These are phyloP conservation scores for Bombus vancouverensis DNA, from an alignment of 1,140 invertebrate genomes.

Conservation along the genomic window DNA sequence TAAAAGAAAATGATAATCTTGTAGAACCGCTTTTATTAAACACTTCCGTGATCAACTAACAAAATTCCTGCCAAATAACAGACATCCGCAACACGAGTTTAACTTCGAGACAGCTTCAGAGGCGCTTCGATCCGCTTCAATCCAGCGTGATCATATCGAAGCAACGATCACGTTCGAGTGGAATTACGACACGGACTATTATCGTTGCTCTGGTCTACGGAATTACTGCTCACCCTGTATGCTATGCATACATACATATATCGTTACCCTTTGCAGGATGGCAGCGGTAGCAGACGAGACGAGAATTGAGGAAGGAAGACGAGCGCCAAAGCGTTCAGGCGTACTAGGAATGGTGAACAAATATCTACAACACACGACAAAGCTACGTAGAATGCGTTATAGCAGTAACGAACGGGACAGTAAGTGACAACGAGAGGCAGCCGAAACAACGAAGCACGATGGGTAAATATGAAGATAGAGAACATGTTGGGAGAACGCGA, in stretches of 20 bases:
- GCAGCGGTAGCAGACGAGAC: no score
- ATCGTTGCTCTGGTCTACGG: background rate
- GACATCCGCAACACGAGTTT: background rate
- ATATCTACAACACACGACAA: conserved; percentile 18
- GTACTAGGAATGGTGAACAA: conserved; percentile 24
- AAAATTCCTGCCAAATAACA: background rate
- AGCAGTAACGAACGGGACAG: conserved; percentile 19
- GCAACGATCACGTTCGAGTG: background rate
- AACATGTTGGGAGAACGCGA: background rate
- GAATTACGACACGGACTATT: conserved; percentile 19
- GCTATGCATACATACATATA: background rate
- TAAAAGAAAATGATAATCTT: background rate
- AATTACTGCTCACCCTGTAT: conserved; percentile 10
- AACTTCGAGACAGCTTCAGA: background rate
- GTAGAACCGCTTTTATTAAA: background rate
- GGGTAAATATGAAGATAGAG: conserved; percentile 25
- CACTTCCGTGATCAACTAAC: background rate
- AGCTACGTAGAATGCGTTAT: conserved; percentile 25
- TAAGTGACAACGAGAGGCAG: background rate
- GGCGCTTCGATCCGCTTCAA: conserved; percentile 26
- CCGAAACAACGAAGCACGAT: conserved; percentile 12
- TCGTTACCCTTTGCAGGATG: conserved; percentile 11
- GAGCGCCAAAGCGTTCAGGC: background rate
- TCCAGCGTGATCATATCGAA: background rate
- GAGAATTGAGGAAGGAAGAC: background rate